These are phyloP conservation scores for Coecobrya sp. DNA, from an alignment of 2,888 invertebrate species.

Conservation along the genomic window DNA sequence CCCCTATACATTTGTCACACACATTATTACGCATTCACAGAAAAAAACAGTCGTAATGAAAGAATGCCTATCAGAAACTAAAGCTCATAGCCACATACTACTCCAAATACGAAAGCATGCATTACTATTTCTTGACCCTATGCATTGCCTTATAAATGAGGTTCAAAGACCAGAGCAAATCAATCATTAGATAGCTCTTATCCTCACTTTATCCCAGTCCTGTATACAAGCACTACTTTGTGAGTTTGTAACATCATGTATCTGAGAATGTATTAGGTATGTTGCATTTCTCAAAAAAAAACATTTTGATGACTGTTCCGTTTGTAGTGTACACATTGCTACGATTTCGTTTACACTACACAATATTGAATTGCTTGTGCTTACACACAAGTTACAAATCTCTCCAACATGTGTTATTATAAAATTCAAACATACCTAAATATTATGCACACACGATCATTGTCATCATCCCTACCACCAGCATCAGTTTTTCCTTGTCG, in stretches of 20 bases:
- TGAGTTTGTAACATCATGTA: neutral
- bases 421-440: constrained; percentile 17
- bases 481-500: constrained; percentile 17
- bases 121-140: neutral
- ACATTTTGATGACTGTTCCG: constrained; percentile 39
- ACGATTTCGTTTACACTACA: neutral
- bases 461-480: neutral
- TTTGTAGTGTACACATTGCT: constrained; percentile 5
- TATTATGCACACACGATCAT: constrained; percentile 36
- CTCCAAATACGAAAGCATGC: neutral
- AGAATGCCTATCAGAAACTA: neutral
- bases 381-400: neutral
- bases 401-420: constrained; percentile 27
- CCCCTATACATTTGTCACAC: neutral
- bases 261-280: neutral
- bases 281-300: neutral
- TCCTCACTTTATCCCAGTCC: neutral
- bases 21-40: neutral
- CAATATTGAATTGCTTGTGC: neutral
- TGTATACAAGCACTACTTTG: neutral
- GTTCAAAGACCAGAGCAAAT: constrained; percentile 84
- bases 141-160: constrained; percentile 61
- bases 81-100: neutral
- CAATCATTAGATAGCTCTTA: constrained; percentile 65
- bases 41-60: neutral